Base-by-base conservation (phyloP, 1,140 invertebrate species). In the Tyrophagus putrescentiae region DNA sequence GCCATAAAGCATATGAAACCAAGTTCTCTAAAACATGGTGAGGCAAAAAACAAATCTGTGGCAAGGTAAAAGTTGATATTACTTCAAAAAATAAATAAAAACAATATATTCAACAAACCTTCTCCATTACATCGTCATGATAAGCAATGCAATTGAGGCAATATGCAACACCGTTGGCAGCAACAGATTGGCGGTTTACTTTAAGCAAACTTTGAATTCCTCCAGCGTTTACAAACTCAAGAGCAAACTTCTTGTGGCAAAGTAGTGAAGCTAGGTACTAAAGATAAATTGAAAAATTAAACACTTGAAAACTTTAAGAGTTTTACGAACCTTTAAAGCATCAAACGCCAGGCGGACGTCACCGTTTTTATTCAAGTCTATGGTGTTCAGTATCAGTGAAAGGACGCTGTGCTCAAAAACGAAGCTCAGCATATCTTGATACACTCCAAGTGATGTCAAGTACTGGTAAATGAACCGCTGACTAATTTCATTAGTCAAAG, bases 181-280 rank as follows among this genome's bases (percentile, higher is more conserved):
- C 88, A 29, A 97, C 82, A 36, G 89, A 93, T 3, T 91, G 92
- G 33, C 87, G 76, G 4, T 89, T 87, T 3, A 97, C 85, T 69
- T 88, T 82, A 3, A 96, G 72, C 31, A 96, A 75, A 64, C 80
- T 78, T 77, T 87, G 73, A 44, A 96, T 70, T 3, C 91, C 91
- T 36, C 83, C 82, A 65, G 82, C 79, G 57, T 83, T 80, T 13
- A 97, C 81, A 72, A 97, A 97, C 71, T 97, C 91, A 9, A 95
- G 82, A 0, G 89, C 88, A 75, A 97, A 96, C 71, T 96, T 97
- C 72, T 96, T 97, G 71, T 97, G 93, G 67, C 91, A 96, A 0
- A 97, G 75, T 42, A 97, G 71, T 1, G 91, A 85, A 0, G 90
- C 85, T 3, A 97, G 75, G 73, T 95, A 98, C 75, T 93, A 84